Percentiles rank a stretch among this genome's conserved stretches.
Conservation (phyloP, 2,797 vertebrate species). For the Alauda arvensis region DNA sequence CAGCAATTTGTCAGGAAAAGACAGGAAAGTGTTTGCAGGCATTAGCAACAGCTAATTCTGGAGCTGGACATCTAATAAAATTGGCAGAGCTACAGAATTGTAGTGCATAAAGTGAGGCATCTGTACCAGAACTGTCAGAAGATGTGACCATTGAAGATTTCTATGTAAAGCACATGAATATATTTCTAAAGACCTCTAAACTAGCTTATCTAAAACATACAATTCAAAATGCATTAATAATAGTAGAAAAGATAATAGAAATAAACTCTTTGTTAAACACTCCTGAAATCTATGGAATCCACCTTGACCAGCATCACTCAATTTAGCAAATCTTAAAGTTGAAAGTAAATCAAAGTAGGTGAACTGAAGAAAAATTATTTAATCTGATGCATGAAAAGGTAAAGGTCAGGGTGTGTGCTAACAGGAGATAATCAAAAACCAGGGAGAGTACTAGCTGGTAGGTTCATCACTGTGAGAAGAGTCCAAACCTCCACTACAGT, state of each 20-base stretch:
- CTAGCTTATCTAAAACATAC: neutral
- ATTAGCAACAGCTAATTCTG: neutral
- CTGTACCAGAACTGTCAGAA: neutral
- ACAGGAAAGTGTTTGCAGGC: neutral
- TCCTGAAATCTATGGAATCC: neutral
- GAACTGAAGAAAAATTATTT: neutral
- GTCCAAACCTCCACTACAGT: neutral
- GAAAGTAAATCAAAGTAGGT: neutral
- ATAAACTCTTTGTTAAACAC: neutral
- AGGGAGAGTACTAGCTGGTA: neutral
- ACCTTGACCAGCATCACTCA: neutral
- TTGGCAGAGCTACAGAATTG: neutral
- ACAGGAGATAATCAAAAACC: neutral
- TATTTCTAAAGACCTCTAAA: neutral
- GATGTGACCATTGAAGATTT: neutral
- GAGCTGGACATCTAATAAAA: neutral
- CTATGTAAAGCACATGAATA: neutral
- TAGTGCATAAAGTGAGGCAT: neutral
- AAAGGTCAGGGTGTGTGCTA: rapidly evolving
- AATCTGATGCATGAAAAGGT: neutral
- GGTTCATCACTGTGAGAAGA: neutral
- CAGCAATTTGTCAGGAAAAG: conserved; percentile 1
- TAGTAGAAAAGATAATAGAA: neutral
- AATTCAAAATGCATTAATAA: neutral
- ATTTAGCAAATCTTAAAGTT: neutral